Conservation (phyloP, 2,888 invertebrate genomes). For the Pomacea canaliculata region DNA sequence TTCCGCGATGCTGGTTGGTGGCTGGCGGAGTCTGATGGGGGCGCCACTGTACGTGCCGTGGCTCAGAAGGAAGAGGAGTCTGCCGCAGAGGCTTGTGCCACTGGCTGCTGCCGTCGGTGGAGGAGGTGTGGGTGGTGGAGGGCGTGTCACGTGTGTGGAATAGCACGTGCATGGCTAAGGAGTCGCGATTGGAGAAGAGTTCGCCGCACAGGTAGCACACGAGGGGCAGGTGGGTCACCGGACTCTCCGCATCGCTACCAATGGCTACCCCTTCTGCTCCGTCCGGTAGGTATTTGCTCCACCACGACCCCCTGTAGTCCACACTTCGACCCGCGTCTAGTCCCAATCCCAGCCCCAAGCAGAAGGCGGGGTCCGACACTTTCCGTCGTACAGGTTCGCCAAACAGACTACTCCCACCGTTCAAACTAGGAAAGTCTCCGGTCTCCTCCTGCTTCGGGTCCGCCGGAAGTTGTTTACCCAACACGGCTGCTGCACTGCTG, state of each 20-base stretch:
- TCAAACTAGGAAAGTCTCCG: neutral
- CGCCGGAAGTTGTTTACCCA: neutral
- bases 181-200: constrained; percentile 58
- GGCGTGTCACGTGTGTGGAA: constrained; percentile 38
- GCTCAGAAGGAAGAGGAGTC: neutral
- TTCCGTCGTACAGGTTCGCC: neutral
- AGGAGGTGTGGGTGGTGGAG: neutral
- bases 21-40: too few species aligned
- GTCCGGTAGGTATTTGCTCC: constrained; percentile 24
- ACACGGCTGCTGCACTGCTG: constrained; percentile 16
- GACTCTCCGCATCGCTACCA: neutral
- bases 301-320: constrained; percentile 13
- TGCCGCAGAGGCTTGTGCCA: neutral
- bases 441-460: neutral
- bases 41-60: neutral
- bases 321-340: neutral
- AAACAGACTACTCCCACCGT: neutral
- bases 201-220: constrained; percentile 54
- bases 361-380: too few species aligned
- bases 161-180: constrained; percentile 68
- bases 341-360: too few species aligned
- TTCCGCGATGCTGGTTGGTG: too few species aligned
- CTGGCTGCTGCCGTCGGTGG: neutral
- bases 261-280: neutral
- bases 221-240: constrained; percentile 19